Evolutionary conservation across 2,113 vertebrate genomes (phyloP).

Genomic region (Pygoscelis adeliae): DNA sequence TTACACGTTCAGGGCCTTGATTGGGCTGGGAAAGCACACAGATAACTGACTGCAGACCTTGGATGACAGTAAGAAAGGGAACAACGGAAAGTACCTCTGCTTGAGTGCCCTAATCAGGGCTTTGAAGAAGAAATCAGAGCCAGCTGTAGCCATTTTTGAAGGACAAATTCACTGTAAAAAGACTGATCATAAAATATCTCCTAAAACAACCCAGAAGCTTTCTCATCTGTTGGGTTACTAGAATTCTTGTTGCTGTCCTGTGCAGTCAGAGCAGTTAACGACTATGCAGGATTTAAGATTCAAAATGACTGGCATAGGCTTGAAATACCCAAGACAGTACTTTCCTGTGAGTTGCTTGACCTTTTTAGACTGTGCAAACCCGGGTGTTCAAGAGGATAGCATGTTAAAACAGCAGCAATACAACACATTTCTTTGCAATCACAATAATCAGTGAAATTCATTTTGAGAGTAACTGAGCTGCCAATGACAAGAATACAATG

Average conservation of each 20-base stretch:
- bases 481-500: background rate
- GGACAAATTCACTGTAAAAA: background rate
- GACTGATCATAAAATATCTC: background rate
- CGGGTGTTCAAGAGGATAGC: background rate
- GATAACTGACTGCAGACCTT: background rate
- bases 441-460: background rate
- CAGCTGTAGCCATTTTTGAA: background rate
- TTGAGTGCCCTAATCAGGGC: background rate
- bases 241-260: background rate
- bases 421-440: background rate
- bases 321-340: background rate
- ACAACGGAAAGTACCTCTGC: background rate
- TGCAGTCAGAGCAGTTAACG: background rate
- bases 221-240: background rate
- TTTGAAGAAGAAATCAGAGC: background rate
- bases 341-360: background rate
- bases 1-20: background rate
- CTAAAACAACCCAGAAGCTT: background rate
- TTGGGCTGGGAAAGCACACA: background rate
- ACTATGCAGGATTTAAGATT: background rate
- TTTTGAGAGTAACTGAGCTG: background rate
- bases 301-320: background rate
- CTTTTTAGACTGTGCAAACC: background rate
- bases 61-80: background rate
- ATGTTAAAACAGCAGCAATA: background rate